Evolutionary conservation across 37 sponge, comb jelly and placozoan species (phyloP), one percentile per base, ranked within the genome.

Genomic region (Corticium candelabrum): DNA sequence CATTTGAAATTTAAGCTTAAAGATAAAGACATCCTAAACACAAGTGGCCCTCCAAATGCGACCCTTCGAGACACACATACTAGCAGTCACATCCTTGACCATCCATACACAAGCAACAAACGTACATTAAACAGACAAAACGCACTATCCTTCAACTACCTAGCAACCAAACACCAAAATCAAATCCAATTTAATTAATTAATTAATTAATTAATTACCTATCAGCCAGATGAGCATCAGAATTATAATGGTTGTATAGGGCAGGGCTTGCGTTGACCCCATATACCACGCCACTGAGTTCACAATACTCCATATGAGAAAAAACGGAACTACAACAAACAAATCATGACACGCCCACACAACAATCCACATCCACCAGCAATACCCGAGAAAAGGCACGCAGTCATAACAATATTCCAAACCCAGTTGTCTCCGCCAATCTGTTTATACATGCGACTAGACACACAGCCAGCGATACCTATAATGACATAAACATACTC

Each of bases 361-460:
- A 5, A 4, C 71, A 2, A 34, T 5, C 7, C 5, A 76, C 30
- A 36, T 2, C 11, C 74, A 40, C 81, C n/a, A n/a, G n/a, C n/a
- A n/a, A 29, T 35, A 81, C 80, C 82, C n/a, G 86, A 78, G 74
- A 94, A 94, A 35, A 94, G 85, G 40, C 81, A 78, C 71, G 91
- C 78, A 1, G 95, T 91, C 15, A 94, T 79, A 37, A 94, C 89
- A 68, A 94, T 81, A 70, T 94, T 94, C 95, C 95, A 94, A 1
- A 88, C 89, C 95, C 95, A 94, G 70, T 79, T 86, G 30, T 84
- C 87, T 21, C 95, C 95, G 2, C 93, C 93, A 37, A 94, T 77
- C 78, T 89, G 84, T 37, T 40, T 62, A 68, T 90, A 94, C 40
- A 91, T 78, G 67, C 75, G 85, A 67, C 80, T 67, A 27, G 95